phyloP scores from a whole-genome alignment of 2,888 invertebrate species.

The Andrena camellia region DNA sequence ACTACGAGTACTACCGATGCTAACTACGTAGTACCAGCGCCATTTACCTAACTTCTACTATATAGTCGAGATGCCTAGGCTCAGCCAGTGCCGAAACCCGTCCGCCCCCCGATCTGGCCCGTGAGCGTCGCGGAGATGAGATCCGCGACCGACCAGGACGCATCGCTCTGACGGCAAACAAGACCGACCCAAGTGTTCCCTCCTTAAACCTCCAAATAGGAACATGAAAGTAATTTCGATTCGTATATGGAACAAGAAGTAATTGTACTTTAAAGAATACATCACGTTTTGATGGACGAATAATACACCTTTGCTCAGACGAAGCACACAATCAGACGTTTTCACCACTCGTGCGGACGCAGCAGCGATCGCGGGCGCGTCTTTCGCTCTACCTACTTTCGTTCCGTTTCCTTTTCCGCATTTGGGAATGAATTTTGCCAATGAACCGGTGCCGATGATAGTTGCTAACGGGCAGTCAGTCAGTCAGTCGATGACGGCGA shows the following conservation, averaged over 20 bases:
- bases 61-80: slow-evolving; percentile 75
- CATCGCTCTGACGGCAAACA: slow-evolving; percentile 59
- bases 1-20: slow-evolving; percentile 77
- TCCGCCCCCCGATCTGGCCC: slow-evolving; percentile 55
- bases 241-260: slow-evolving; percentile 69
- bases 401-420: not conserved
- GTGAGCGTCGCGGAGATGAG: slow-evolving; percentile 61
- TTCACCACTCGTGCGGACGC: slow-evolving; percentile 27
- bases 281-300: slow-evolving; percentile 70
- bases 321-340: slow-evolving; percentile 52
- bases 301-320: slow-evolving; percentile 49
- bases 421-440: not conserved
- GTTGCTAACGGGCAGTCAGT: slow-evolving; percentile 1
- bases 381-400: not conserved
- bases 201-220: slow-evolving; percentile 65
- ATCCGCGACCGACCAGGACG: slow-evolving; percentile 68
- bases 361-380: slow-evolving; percentile 30
- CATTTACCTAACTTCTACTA: slow-evolving; percentile 72
- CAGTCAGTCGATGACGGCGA: slow-evolving; percentile 16
- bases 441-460: not conserved
- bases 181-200: slow-evolving; percentile 49
- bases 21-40: slow-evolving; percentile 81
- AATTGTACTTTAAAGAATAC: slow-evolving; percentile 72
- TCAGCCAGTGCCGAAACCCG: slow-evolving; percentile 69
- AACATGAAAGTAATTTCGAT: slow-evolving; percentile 70